Base-by-base conservation (phyloP, 2,888 invertebrate genomes). In the Schrankia costaestrigalis region DNA sequence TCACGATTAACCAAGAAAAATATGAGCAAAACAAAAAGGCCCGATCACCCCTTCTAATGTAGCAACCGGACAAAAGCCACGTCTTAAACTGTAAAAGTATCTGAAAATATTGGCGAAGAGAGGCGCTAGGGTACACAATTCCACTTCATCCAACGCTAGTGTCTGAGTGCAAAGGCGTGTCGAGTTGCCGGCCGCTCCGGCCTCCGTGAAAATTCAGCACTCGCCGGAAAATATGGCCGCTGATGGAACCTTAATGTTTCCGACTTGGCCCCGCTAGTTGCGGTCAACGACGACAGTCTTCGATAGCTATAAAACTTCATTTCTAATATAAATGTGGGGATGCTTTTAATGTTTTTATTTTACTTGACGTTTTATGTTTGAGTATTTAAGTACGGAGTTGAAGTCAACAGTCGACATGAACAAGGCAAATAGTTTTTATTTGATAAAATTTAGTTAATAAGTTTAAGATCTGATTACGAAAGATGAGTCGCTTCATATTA, bases 101-200 rank as follows among this genome's bases (percentile, higher is more conserved):
- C 70, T 71, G 61, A 63, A 79, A 77, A 79, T 81, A 81, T 79
- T 69, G 78, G 72, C 70, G 57, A 46, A 47, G 52, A 67, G 63
- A 61, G 66, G 65, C 70, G 61, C 58, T 56, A 68, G 63, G 67
- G 71, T 76, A 81, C 78, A 78, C 75, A 75, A 75, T 76, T 74
- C 72, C 69, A 70, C 78, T 79, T 71, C 72, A 74, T 78, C 68
- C 67, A 56, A 56, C 68, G 71, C 66, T 61, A 71, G 64, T 63
- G 75, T 74, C 77, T 84, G 82, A 86, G 85, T 85, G 85, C 85
- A 85, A 85, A 85, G 84, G 79, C 85, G 81, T 85, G 85, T 85
- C 79, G 78, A 63, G 57, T 49, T 63, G 70, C 70, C 74, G 76
- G 69, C 62, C 75, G 70, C 63, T 60, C 64, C 67, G 73, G 79